phyloP scores from a whole-genome alignment of 2,888 invertebrate genomes.

The Dryococelus australis region DNA sequence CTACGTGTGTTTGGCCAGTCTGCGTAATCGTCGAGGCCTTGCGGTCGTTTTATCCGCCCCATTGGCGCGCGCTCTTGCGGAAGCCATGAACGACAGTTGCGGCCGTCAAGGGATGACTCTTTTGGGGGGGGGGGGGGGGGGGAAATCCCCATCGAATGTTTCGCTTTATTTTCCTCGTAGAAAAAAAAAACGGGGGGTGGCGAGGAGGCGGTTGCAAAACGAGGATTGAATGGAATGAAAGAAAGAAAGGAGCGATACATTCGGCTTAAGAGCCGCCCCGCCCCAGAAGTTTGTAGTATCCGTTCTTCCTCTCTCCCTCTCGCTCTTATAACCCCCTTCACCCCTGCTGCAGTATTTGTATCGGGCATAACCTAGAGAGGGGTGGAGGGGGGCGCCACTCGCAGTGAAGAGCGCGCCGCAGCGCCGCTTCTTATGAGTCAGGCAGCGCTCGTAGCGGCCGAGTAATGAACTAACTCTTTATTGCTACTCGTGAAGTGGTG shows the following conservation, averaged over 20 bases:
- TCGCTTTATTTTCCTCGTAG: not conserved
- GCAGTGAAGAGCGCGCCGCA: not conserved
- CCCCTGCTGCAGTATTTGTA: not conserved
- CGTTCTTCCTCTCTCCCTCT: not conserved
- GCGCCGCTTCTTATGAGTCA: not conserved
- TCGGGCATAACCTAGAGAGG: not conserved
- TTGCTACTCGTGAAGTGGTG: not conserved
- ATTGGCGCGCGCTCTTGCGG: not conserved
- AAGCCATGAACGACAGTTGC: not conserved
- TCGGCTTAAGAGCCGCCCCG: not conserved
- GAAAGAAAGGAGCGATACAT: not conserved
- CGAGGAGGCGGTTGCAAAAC: not conserved
- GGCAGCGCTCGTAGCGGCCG: not conserved
- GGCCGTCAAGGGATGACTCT: not conserved
- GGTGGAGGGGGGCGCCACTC: not conserved
- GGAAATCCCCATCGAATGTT: not conserved
- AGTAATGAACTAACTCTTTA: conserved; percentile 3
- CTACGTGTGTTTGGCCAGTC: too few species aligned
- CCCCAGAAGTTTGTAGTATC: conserved; percentile 5
- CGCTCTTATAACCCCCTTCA: too few species aligned
- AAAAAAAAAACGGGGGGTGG: not conserved
- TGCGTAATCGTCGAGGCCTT: not conserved
- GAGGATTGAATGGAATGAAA: conserved; percentile 1
- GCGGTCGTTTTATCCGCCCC: not conserved
- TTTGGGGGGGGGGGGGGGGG: not conserved